phyloP scores from a whole-genome alignment of 2,888 invertebrate genomes.

The Sycophila texana region DNA sequence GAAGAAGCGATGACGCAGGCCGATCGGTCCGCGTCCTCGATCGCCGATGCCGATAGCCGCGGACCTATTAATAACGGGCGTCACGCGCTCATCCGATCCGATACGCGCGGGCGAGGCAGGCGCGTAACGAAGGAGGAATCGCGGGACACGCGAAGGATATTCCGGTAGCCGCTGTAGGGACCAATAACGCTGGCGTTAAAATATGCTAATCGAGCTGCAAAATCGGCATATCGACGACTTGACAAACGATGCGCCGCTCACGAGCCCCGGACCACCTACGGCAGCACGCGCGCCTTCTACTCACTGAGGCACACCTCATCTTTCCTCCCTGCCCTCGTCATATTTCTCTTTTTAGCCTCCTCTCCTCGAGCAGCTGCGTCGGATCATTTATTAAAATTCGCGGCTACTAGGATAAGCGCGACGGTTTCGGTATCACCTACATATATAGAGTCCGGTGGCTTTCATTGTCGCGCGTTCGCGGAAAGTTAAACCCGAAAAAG shows the following conservation, averaged over 20 bases:
- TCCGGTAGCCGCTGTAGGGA: slow-evolving; percentile 71
- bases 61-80: slow-evolving; percentile 47
- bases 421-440: background rate
- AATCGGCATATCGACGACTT: slow-evolving; percentile 75
- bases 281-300: slow-evolving; percentile 57
- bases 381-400: slow-evolving; percentile 74
- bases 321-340: slow-evolving; percentile 39
- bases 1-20: slow-evolving; percentile 36
- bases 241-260: slow-evolving; percentile 74
- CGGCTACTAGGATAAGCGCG: slow-evolving; percentile 35
- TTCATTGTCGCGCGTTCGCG: slow-evolving; percentile 16
- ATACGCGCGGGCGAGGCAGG: background rate
- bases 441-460: background rate
- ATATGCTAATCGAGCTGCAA: slow-evolving; percentile 74
- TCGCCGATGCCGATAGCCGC: slow-evolving; percentile 34
- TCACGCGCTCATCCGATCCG: slow-evolving; percentile 2
- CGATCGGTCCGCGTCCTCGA: slow-evolving; percentile 37
- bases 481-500: slow-evolving; percentile 15
- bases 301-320: slow-evolving; percentile 15
- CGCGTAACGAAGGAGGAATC: slow-evolving; percentile 32
- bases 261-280: slow-evolving; percentile 73
- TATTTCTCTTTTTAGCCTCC: slow-evolving; percentile 16
- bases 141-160: slow-evolving; percentile 57
- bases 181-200: slow-evolving; percentile 75
- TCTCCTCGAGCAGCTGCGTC: slow-evolving; percentile 58